phyloP scores from a whole-genome alignment of 2,797 vertebrate genomes.

The Tokudaia muenninki region DNA sequence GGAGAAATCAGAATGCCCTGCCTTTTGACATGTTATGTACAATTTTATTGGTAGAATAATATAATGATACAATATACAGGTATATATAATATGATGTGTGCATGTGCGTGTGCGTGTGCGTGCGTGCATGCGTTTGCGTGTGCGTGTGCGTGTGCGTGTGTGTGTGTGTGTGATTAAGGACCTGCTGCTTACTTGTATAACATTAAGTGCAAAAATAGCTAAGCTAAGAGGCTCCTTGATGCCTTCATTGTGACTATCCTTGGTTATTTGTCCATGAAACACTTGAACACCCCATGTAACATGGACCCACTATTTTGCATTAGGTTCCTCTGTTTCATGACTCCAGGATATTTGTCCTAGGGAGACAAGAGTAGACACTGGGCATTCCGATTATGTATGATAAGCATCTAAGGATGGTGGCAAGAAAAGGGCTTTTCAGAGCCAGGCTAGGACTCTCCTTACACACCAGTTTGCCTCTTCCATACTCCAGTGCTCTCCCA shows the following conservation, averaged over 20 bases:
- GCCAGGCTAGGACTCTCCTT: no score
- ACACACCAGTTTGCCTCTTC: neutral
- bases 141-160: neutral
- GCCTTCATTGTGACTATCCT: neutral
- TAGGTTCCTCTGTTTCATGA: neutral
- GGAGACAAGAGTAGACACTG: neutral
- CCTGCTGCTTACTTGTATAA: neutral
- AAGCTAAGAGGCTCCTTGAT: neutral
- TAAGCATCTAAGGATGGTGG: neutral
- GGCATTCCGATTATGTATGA: neutral
- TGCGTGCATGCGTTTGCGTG: no score
- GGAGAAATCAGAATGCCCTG: neutral
- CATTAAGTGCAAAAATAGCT: neutral
- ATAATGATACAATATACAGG: neutral
- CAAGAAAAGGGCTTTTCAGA: fast-evolving
- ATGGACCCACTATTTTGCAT: neutral
- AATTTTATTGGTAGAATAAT: neutral
- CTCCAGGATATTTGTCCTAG: neutral
- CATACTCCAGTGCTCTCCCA: neutral
- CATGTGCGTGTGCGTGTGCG: no score
- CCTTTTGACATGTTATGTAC: neutral
- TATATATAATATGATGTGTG: neutral
- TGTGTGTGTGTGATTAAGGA: neutral
- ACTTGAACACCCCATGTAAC: neutral
- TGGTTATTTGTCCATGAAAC: no score